Base-by-base conservation (phyloP, 2,888 invertebrate genomes). In the Coleophora deauratella region DNA sequence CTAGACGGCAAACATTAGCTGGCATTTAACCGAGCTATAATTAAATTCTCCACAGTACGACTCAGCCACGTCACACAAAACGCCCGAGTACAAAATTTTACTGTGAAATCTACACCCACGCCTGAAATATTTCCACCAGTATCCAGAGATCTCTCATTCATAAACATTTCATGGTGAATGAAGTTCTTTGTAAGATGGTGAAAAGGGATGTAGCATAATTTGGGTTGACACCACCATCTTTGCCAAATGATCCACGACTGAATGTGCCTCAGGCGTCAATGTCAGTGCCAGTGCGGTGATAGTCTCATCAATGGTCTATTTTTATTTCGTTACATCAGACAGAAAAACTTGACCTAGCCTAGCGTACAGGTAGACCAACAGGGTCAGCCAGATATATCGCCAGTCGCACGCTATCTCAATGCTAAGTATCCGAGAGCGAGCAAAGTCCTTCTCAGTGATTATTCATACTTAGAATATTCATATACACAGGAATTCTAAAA, bases 1-100 rank as follows among this genome's bases (percentile, higher is more conserved):
- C 58, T 61, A 61, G 57, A 58, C 64, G 54, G 64, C 68, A 68
- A 71, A 77, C 71, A 66, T 64, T 57, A 64, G 65, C 69, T 81
- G 79, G 76, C 80, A 82, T 82, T 81, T 79, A 72, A 72, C 66
- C 55, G 61, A 50, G 63, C 73, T 82, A 84, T 74, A 75, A 72
- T 75, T 82, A 81, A 66, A 72, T 51, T 42, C 50, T 57, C 62
- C 62, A 59, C 64, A 45, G 59, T 54, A 54, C 57, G 52, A 58
- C 52, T 45, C 45, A 49, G 45, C 49, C 51, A 68, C 72, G 72
- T 67, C 69, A 66, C 48, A 52, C 53, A 48, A 63, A 63, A 62
- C 58, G 45, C 54, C 57, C 56, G 56, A 53, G 58, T 54, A 60
- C 47, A 52, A 47, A 54, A 57, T 66, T 77, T 76, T 71, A 69